phyloP scores from a whole-genome alignment of 2,797 vertebrate species.

The Poecilia gillii region DNA sequence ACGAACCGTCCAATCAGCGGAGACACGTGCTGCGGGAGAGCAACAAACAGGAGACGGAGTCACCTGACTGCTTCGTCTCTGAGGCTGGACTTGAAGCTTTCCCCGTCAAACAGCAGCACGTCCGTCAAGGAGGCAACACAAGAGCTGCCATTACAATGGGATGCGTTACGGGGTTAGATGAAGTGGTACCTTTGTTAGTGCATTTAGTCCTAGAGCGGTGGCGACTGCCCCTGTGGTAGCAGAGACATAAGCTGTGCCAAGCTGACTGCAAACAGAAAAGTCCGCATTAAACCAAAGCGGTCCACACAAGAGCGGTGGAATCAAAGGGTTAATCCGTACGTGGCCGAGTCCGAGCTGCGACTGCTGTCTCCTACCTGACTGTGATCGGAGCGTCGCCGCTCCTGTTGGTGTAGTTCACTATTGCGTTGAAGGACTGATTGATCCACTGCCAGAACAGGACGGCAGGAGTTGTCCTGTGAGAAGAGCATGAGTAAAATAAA shows the following conservation, averaged over 20 bases:
- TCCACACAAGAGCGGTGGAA: constrained; percentile 24
- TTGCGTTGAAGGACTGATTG: constrained; percentile 98
- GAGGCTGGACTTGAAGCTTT: neutral
- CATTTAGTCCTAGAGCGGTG: constrained; percentile 96
- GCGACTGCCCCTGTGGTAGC: constrained; percentile 95
- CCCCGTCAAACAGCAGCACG: neutral
- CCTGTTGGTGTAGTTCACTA: constrained; percentile 98
- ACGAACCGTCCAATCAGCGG: constrained; percentile 96
- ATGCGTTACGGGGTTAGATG: constrained; percentile 57
- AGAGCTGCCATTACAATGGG: constrained; percentile 46
- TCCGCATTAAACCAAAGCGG: constrained; percentile 18
- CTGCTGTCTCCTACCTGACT: constrained; percentile 80
- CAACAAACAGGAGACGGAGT: neutral
- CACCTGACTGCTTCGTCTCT: neutral
- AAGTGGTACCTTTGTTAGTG: constrained; percentile 92
- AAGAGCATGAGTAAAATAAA: neutral
- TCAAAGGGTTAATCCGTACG: constrained; percentile 43
- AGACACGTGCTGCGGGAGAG: constrained; percentile 85
- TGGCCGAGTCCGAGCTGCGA: neutral
- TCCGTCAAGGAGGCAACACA: constrained; percentile 9
- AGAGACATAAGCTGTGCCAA: constrained; percentile 95
- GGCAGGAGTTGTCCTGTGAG: constrained; percentile 90
- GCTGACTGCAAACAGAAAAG: constrained; percentile 87
- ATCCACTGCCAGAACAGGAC: constrained; percentile 99
- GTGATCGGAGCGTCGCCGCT: constrained; percentile 96